A percentile compares a stretch with the other conserved stretches of the same genome.
These are phyloP conservation scores for Meloidogyne hapla DNA, from an alignment of 1,140 invertebrate genomes.

Conservation along the genomic window DNA sequence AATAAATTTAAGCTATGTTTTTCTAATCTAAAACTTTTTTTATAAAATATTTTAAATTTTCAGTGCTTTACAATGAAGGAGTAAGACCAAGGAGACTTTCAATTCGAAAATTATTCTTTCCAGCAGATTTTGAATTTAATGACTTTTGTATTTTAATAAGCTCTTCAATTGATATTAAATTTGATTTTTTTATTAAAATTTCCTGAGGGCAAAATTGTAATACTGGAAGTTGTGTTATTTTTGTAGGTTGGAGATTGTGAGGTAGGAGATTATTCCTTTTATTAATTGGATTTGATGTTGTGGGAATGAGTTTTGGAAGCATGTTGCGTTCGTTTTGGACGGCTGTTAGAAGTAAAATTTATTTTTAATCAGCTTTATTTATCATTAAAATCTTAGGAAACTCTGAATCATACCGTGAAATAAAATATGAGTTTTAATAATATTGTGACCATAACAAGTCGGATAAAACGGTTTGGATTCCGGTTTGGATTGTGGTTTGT, in stretches of 20 bases:
- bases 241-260: background rate
- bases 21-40: background rate
- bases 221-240: no score
- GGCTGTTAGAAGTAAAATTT: constrained; percentile 32
- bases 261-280: background rate
- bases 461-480: no score
- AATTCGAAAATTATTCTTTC: background rate
- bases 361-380: constrained; percentile 4
- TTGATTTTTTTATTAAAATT: constrained; percentile 18
- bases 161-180: constrained; percentile 45
- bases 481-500: no score
- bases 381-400: no score
- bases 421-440: no score
- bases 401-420: no score
- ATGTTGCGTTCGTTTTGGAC: constrained; percentile 52
- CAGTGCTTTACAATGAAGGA: no score
- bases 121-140: no score
- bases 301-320: constrained; percentile 21
- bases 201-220: background rate
- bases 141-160: constrained; percentile 24
- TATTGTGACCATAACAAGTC: no score
- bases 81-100: background rate
- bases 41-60: background rate
- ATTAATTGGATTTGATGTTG: background rate
- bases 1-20: constrained; percentile 31